These are phyloP conservation scores for Peromyscus nudipes DNA, from an alignment of 2,797 vertebrate genomes.

Conservation along the genomic window DNA sequence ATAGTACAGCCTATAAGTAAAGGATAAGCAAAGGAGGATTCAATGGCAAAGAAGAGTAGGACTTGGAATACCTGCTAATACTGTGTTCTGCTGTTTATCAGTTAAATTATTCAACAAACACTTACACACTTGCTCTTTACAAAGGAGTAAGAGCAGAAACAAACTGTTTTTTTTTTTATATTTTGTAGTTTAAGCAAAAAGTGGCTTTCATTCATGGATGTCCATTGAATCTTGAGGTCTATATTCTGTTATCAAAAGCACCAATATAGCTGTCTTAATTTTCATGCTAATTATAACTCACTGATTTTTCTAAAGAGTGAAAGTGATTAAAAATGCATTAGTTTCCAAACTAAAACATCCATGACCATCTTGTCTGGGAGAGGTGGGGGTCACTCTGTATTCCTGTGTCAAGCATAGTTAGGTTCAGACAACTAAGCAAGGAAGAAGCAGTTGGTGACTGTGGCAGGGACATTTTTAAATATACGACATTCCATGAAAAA, in stretches of 20 bases:
- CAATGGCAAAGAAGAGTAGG: background rate
- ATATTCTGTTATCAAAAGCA: background rate
- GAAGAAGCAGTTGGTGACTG: slow-evolving; percentile 10
- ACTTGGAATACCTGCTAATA: background rate
- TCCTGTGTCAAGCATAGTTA: background rate
- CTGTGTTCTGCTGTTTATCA: slow-evolving; percentile 10
- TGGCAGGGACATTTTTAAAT: background rate
- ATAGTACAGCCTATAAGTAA: slow-evolving; percentile 17
- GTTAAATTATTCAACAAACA: slow-evolving; percentile 56
- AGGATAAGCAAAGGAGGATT: background rate
- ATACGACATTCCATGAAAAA: slow-evolving; percentile 47
- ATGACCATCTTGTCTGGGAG: background rate
- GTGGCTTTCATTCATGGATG: background rate
- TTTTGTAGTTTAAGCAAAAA: slow-evolving; percentile 21
- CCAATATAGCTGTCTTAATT: slow-evolving; percentile 22
- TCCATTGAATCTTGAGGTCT: slow-evolving; percentile 20
- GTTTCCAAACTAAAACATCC: background rate
- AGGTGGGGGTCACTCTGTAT: background rate
- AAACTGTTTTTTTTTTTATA: slow-evolving; percentile 23
- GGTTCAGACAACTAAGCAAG: background rate
- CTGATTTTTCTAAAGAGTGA: slow-evolving; percentile 30
- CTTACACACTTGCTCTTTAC: background rate
- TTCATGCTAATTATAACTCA: slow-evolving; percentile 48
- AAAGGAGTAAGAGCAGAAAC: slow-evolving; percentile 14
- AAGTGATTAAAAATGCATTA: slow-evolving; percentile 34